Evolutionary conservation across 1,140 invertebrate species (phyloP).

Genomic region (Hetaerina americana): DNA sequence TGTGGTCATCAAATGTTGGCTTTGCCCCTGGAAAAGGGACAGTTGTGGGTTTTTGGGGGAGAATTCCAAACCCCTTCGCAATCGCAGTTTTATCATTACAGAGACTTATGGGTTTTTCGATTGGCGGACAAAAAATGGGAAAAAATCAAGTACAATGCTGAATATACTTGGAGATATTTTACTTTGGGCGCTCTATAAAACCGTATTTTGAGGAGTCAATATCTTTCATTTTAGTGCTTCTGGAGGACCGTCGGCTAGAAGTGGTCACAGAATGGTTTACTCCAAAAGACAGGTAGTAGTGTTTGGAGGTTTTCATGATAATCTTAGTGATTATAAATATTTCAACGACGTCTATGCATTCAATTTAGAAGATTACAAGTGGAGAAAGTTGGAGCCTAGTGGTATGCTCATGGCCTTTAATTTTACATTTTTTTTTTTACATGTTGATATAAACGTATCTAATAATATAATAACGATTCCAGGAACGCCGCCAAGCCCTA

Average conservation of each 20-base stretch:
- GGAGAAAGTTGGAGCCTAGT: constrained; percentile 56
- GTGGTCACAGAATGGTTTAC: constrained; percentile 79
- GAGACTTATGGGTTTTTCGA: constrained; percentile 80
- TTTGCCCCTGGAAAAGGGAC: constrained; percentile 53
- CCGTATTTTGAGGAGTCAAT: neutral
- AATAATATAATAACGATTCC: constrained; percentile 6
- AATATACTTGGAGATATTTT: neutral
- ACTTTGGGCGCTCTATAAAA: neutral
- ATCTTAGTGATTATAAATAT: constrained; percentile 74
- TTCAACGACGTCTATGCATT: constrained; percentile 81
- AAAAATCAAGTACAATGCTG: constrained; percentile 48
- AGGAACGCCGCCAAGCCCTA: constrained; percentile 46
- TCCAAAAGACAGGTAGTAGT: constrained; percentile 67
- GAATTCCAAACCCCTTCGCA: constrained; percentile 83
- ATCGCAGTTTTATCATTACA: constrained; percentile 88
- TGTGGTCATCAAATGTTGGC: constrained; percentile 75
- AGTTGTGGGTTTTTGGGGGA: constrained; percentile 71
- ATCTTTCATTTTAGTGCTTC: constrained; percentile 33
- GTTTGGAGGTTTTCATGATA: constrained; percentile 89
- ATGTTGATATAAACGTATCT: neutral
- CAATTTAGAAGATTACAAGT: constrained; percentile 63
- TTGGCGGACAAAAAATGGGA: constrained; percentile 73
- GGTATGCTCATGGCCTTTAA: constrained; percentile 29
- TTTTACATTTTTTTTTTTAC: neutral
- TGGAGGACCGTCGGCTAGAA: constrained; percentile 69